Evolutionary conservation across 2,888 invertebrate species (phyloP).

Genomic region (Volucella inflata): DNA sequence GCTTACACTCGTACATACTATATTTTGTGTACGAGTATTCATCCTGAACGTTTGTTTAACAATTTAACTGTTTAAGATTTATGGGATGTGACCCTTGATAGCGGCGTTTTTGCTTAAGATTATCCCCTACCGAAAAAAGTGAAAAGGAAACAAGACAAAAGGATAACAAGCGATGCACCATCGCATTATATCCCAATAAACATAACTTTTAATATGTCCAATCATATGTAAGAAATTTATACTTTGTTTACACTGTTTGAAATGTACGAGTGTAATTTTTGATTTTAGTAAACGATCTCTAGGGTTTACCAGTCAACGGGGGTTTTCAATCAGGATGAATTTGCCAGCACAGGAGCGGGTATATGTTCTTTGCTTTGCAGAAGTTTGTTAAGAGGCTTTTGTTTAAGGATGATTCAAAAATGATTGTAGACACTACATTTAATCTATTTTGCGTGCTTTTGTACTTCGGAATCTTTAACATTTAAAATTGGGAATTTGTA

Average conservation of each 20-base stretch:
- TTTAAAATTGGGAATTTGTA: too few species aligned
- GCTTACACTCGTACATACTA: not conserved
- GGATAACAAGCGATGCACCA: conserved; percentile 74
- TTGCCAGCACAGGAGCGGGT: too few species aligned
- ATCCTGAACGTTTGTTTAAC: conserved; percentile 72
- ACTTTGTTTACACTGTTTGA: conserved; percentile 72
- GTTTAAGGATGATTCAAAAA: too few species aligned
- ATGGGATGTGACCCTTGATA: conserved; percentile 64
- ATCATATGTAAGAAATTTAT: conserved; percentile 77
- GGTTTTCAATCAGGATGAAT: not conserved
- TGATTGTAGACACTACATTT: too few species aligned
- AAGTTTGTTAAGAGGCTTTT: too few species aligned
- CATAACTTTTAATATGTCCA: conserved; percentile 76
- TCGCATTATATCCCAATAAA: conserved; percentile 76
- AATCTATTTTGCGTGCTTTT: too few species aligned
- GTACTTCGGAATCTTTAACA: too few species aligned
- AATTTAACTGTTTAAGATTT: conserved; percentile 74
- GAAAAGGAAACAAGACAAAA: conserved; percentile 36
- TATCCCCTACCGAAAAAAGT: conserved; percentile 11
- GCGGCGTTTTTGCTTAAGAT: conserved; percentile 63
- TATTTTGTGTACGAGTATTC: not conserved
- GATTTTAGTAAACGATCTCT: conserved; percentile 56
- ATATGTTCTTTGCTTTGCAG: too few species aligned
- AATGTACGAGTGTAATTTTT: conserved; percentile 72
- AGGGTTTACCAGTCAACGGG: not conserved